Evolutionary conservation across 2,113 vertebrate genomes (phyloP).

Genomic region (Chiloscyllium plagiosum): DNA sequence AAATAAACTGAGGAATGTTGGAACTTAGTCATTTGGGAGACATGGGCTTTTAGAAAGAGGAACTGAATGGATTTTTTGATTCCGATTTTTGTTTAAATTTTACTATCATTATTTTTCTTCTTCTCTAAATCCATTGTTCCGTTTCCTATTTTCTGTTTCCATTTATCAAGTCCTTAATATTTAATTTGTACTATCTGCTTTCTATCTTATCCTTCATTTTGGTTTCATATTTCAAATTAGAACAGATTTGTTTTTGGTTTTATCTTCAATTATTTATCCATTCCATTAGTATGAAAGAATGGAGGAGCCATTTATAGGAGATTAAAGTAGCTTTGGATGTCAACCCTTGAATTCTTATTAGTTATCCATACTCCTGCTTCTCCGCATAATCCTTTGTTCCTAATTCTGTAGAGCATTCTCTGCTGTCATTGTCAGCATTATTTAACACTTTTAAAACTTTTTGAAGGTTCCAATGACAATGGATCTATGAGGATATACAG

Average conservation of each 20-base stretch:
- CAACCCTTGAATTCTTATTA: background rate
- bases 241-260: background rate
- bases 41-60: background rate
- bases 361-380: background rate
- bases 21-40: background rate
- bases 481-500: background rate
- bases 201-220: background rate
- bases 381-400: background rate
- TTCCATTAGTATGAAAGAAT: background rate
- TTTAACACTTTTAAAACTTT: background rate
- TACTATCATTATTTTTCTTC: background rate
- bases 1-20: background rate
- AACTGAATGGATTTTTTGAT: background rate
- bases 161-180: background rate
- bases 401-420: background rate
- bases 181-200: background rate
- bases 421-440: background rate
- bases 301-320: background rate
- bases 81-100: background rate
- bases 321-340: background rate
- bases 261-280: background rate
- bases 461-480: background rate
- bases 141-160: background rate
- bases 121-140: background rate
- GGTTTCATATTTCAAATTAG: slow-evolving; percentile 14